Percentiles rank a stretch among this genome's conserved stretches.
These are phyloP conservation scores for Ormyrus labotus DNA, from an alignment of 2,888 invertebrate species.

Conservation along the genomic window DNA sequence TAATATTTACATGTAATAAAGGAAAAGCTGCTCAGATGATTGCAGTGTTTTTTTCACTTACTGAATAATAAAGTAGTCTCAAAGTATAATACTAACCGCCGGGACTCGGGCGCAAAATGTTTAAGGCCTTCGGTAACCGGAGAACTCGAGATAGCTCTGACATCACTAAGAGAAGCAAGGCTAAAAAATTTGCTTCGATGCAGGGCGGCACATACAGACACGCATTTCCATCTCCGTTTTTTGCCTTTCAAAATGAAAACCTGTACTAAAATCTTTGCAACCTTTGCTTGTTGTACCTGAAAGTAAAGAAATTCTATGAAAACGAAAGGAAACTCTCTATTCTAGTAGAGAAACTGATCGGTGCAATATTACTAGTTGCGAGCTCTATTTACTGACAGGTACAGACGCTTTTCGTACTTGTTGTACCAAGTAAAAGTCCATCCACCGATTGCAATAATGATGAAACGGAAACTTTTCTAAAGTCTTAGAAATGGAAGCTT, in stretches of 20 bases:
- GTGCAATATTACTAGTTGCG: slow-evolving; percentile 15
- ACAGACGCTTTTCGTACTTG: slow-evolving; percentile 12
- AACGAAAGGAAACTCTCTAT: neutral
- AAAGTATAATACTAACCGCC: neutral
- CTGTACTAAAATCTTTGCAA: neutral
- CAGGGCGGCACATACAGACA: slow-evolving; percentile 12
- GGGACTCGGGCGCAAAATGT: neutral
- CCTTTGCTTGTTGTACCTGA: slow-evolving; percentile 21
- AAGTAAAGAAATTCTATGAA: neutral
- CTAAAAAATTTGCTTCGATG: neutral
- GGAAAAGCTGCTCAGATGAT: slow-evolving; percentile 16
- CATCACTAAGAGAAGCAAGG: slow-evolving; percentile 29
- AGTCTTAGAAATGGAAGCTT: neutral
- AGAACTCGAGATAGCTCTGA: slow-evolving; percentile 42
- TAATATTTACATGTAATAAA: slow-evolving; percentile 36
- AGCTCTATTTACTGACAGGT: neutral
- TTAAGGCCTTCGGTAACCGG: slow-evolving; percentile 32
- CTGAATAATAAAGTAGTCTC: slow-evolving; percentile 32
- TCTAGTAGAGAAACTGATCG: slow-evolving; percentile 8
- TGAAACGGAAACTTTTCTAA: neutral
- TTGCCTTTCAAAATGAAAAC: neutral
- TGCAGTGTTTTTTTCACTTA: slow-evolving; percentile 35
- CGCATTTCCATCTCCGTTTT: slow-evolving; percentile 10
- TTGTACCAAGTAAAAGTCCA: slow-evolving; percentile 16
- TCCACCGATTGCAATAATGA: slow-evolving; percentile 28